A percentile compares a stretch with the other conserved stretches of the same genome.
phyloP scores from a whole-genome alignment of 2,113 vertebrate genomes.

The Microcebus griseorufus region DNA sequence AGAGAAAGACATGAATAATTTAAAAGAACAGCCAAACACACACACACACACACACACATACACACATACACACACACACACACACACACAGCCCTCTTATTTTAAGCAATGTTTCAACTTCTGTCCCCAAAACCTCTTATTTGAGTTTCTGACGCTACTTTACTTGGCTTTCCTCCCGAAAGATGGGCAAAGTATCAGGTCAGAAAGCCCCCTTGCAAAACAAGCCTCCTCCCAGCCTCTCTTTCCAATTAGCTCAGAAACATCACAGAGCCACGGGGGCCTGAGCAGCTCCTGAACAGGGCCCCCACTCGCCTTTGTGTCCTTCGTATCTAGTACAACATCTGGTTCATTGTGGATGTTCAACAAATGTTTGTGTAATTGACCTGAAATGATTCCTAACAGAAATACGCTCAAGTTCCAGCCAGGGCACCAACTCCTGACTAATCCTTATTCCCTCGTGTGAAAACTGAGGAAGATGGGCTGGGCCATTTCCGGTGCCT shows the following conservation, averaged over 20 bases:
- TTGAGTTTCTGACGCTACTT: too few species aligned
- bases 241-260: not conserved
- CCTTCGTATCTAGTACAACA: not conserved
- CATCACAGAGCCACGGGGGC: too few species aligned
- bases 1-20: not conserved
- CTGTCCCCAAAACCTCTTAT: not conserved
- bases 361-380: not conserved
- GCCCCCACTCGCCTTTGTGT: not conserved
- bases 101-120: not conserved
- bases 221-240: not conserved
- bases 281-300: not conserved
- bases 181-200: too few species aligned
- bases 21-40: not conserved
- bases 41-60: too few species aligned
- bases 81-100: not conserved
- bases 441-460: not conserved
- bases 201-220: not conserved
- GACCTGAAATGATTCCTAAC: constrained; percentile 15
- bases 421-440: not conserved
- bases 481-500: not conserved
- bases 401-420: not conserved
- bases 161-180: not conserved
- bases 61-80: not conserved
- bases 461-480: not conserved
- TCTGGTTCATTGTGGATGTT: not conserved